Conservation (phyloP, 2,888 invertebrate genomes). For the Linyphia triangularis region DNA sequence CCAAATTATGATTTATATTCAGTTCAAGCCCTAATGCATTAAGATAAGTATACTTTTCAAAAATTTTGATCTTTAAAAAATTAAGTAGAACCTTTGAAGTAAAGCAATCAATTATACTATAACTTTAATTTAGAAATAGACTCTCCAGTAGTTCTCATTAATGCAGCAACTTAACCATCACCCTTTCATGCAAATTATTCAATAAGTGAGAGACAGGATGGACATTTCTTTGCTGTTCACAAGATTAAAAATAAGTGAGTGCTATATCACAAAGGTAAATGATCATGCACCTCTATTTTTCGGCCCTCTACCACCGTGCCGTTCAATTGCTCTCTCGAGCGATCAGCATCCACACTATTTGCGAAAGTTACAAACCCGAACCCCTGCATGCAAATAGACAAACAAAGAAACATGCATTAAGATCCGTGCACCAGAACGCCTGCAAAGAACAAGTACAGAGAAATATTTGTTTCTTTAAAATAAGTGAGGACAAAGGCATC, state of each 20-base stretch:
- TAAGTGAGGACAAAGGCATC: slow-evolving; percentile 75
- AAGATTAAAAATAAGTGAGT: slow-evolving; percentile 75
- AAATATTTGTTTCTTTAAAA: slow-evolving; percentile 68
- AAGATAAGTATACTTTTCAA: no score
- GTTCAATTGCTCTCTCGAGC: slow-evolving; percentile 99
- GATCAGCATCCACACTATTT: slow-evolving; percentile 99
- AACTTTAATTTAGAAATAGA: no score
- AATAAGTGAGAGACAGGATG: slow-evolving; percentile 62
- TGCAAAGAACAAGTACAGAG: slow-evolving; percentile 76
- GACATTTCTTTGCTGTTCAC: slow-evolving; percentile 76
- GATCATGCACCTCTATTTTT: slow-evolving; percentile 96
- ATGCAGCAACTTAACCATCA: slow-evolving; percentile 36
- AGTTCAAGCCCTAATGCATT: not conserved
- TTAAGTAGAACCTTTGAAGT: no score
- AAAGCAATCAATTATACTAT: no score
- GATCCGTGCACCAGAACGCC: slow-evolving; percentile 76
- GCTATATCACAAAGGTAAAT: slow-evolving; percentile 79
- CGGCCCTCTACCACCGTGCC: slow-evolving; percentile 99
- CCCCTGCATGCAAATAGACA: slow-evolving; percentile 86
- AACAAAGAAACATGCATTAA: slow-evolving; percentile 87
- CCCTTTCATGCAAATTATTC: slow-evolving; percentile 47
- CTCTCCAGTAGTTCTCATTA: no score
- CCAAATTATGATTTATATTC: not conserved
- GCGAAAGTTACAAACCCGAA: slow-evolving; percentile 99
- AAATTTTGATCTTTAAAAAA: no score